A percentile compares a stretch with the other conserved stretches of the same genome.
These are phyloP conservation scores for Rhabdophis nuchalis DNA, from an alignment of 2,797 vertebrate genomes.

Conservation along the genomic window DNA sequence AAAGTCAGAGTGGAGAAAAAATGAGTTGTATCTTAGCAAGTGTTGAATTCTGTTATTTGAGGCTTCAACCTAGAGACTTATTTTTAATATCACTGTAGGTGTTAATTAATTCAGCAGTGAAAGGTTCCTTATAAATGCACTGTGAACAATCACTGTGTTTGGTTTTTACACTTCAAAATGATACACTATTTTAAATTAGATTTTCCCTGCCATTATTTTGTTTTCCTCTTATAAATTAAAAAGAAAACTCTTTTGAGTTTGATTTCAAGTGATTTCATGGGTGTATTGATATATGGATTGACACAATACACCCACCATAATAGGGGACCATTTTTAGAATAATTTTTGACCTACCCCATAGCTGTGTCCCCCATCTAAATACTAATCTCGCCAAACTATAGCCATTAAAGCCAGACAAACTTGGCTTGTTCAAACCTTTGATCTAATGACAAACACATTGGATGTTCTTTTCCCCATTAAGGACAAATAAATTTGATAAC, in stretches of 20 bases:
- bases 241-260: not conserved
- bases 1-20: not conserved
- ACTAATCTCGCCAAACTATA: not conserved
- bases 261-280: not conserved
- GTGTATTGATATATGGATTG: not conserved
- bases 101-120: not conserved
- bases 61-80: not conserved
- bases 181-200: not conserved
- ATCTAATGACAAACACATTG: not conserved
- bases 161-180: not conserved
- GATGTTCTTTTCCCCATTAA: not conserved
- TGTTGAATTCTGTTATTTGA: not conserved
- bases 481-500: not conserved
- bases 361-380: not conserved
- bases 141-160: not conserved
- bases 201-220: not conserved
- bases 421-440: not conserved
- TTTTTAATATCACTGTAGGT: not conserved
- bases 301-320: not conserved
- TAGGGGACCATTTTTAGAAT: not conserved
- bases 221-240: not conserved
- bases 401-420: not conserved
- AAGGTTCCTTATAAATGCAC: not conserved
- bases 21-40: not conserved
- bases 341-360: not conserved